These are phyloP conservation scores for Apostichopus japonicus DNA, from an alignment of 35 echinoderm and acorn worm species.

Conservation along the genomic window DNA sequence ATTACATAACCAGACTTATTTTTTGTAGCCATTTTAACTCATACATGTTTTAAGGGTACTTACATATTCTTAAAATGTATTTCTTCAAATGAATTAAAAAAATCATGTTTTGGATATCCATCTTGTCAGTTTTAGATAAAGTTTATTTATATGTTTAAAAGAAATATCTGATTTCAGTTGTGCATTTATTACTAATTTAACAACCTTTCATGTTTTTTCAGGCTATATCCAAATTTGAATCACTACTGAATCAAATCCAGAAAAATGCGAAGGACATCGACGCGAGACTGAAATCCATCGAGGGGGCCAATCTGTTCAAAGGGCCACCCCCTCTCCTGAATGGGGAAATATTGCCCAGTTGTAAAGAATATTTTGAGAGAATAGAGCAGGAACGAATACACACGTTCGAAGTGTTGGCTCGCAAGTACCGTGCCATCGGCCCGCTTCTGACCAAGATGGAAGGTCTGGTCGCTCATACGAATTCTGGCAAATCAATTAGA, in stretches of 20 bases:
- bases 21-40: too few relatives aligned
- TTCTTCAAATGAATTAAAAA: too few relatives aligned
- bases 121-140: too few relatives aligned
- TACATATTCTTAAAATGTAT: too few relatives aligned
- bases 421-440: slow-evolving; percentile 96
- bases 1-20: too few relatives aligned
- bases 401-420: slow-evolving; percentile 83
- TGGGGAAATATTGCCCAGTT: slow-evolving; percentile 80
- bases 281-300: slow-evolving; percentile 76
- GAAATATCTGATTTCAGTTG: too few relatives aligned
- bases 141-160: too few relatives aligned
- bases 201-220: background rate
- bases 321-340: slow-evolving; percentile 77
- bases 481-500: slow-evolving; percentile 85
- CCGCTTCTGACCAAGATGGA: slow-evolving; percentile 99
- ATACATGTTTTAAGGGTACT: too few relatives aligned
- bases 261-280: slow-evolving; percentile 99
- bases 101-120: too few relatives aligned
- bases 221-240: slow-evolving; percentile 99
- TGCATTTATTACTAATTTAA: too few relatives aligned
- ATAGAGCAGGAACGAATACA: slow-evolving; percentile 77
- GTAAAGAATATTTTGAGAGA: slow-evolving; percentile 72
- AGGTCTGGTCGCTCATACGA: slow-evolving; percentile 94
- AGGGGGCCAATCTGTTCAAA: slow-evolving; percentile 86
- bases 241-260: slow-evolving; percentile 96